Evolutionary conservation across 2,888 invertebrate species (phyloP).

Genomic region (Platycnemis pennipes): DNA sequence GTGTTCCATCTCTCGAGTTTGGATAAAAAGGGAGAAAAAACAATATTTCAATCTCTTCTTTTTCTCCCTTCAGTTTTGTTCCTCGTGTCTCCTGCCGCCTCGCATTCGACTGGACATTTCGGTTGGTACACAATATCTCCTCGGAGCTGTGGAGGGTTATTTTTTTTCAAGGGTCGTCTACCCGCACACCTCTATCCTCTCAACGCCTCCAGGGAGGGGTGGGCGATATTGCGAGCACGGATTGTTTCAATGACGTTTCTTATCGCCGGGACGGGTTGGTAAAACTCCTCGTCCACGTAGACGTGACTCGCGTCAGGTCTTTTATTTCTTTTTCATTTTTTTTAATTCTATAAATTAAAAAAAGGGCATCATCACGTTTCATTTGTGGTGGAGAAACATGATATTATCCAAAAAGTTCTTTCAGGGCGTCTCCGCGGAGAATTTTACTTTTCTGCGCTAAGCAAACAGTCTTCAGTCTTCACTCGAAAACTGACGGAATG

Average conservation of each 20-base stretch:
- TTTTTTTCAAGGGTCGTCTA: neutral
- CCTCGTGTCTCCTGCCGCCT: neutral
- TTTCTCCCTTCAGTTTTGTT: neutral
- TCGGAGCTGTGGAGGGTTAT: too few relatives aligned
- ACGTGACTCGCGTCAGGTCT: neutral
- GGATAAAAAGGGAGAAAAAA: neutral
- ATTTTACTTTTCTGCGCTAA: too few relatives aligned
- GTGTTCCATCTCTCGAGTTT: neutral
- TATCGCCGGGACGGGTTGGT: neutral
- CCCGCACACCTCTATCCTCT: neutral
- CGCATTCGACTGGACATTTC: neutral
- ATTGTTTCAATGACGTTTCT: conserved; percentile 8
- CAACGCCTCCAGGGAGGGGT: neutral
- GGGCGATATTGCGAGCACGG: neutral
- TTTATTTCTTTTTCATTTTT: neutral
- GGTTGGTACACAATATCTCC: conserved; percentile 8
- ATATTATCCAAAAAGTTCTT: too few relatives aligned
- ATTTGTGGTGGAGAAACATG: neutral
- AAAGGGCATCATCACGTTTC: neutral
- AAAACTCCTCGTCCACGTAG: neutral
- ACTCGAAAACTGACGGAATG: too few relatives aligned
- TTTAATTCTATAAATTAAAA: too few relatives aligned
- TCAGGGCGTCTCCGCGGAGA: too few relatives aligned
- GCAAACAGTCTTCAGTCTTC: too few relatives aligned
- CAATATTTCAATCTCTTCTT: too few relatives aligned